These are phyloP conservation scores for Mimumesa dahlbomi DNA, from an alignment of 2,888 invertebrate genomes.

Conservation along the genomic window DNA sequence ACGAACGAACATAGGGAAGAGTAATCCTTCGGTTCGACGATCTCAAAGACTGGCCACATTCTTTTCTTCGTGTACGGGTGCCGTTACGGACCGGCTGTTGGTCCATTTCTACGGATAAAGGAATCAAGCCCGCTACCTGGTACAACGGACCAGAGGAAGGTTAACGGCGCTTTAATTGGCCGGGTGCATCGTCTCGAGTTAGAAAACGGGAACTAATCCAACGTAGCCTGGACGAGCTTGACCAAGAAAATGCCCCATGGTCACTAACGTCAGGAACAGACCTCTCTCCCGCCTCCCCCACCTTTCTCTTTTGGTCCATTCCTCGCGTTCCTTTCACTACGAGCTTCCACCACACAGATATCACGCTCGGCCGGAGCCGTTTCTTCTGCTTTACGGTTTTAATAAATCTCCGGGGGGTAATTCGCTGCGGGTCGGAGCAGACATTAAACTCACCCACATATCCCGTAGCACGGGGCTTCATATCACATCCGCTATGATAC, in stretches of 20 bases:
- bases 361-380: conserved; percentile 69
- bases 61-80: conserved; percentile 40
- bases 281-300: conserved; percentile 47
- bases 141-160: conserved; percentile 49
- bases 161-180: conserved; percentile 67
- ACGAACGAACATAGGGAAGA: conserved; percentile 1
- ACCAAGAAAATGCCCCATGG: conserved; percentile 73
- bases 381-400: conserved; percentile 79
- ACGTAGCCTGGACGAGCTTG: conserved; percentile 66
- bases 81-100: conserved; percentile 45
- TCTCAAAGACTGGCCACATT: conserved; percentile 46
- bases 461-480: not conserved
- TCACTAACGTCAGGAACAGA: conserved; percentile 75
- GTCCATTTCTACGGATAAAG: conserved; percentile 57
- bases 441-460: conserved; percentile 69
- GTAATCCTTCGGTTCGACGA: conserved; percentile 53
- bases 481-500: conserved; percentile 17
- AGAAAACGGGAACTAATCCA: conserved; percentile 68
- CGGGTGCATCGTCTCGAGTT: conserved; percentile 59
- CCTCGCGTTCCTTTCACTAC: conserved; percentile 49
- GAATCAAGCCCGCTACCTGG: conserved; percentile 52
- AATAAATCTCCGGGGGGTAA: conserved; percentile 78
- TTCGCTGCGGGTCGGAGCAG: conserved; percentile 74
- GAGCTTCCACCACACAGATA: conserved; percentile 41
- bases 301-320: conserved; percentile 54